Percentiles rank a stretch among this genome's conserved stretches.
phyloP scores from a whole-genome alignment of 2,888 invertebrate genomes.

The Cremastinae sp. region DNA sequence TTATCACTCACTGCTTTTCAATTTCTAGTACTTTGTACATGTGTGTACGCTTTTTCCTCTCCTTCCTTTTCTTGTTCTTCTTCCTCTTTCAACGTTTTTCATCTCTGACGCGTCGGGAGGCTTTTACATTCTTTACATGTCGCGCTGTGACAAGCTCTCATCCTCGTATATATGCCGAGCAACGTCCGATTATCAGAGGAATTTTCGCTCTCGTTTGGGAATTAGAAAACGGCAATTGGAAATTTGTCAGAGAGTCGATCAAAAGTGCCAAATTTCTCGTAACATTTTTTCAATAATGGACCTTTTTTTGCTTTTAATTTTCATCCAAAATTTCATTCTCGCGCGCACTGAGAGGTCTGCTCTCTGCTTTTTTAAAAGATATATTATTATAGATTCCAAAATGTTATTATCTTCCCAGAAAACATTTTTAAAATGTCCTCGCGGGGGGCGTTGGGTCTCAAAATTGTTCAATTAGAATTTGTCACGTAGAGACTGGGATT shows the following conservation, averaged over 20 bases:
- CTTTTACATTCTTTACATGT: conserved; percentile 1
- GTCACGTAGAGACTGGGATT: conserved; percentile 72
- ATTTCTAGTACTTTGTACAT: conserved; percentile 33
- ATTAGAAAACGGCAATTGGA: too few species aligned
- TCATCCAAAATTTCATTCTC: too few species aligned
- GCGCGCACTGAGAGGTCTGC: too few species aligned
- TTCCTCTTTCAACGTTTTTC: conserved; percentile 14
- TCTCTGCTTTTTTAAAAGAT: too few species aligned
- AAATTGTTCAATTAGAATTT: conserved; percentile 78
- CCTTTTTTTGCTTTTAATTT: too few species aligned
- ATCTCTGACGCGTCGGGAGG: conserved; percentile 1
- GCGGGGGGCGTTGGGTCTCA: conserved; percentile 35
- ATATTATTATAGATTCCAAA: too few species aligned
- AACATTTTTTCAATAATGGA: too few species aligned
- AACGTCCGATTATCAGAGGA: neutral
- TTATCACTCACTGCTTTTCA: conserved; percentile 27
- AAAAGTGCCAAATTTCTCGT: too few species aligned
- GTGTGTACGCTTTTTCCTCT: neutral
- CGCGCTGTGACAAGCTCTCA: too few species aligned
- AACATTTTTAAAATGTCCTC: neutral
- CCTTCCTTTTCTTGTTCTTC: neutral
- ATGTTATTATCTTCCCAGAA: too few species aligned
- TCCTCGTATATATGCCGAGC: too few species aligned
- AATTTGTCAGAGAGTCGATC: too few species aligned
- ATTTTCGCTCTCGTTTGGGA: neutral